A percentile compares a stretch with the other conserved stretches of the same genome.
Evolutionary conservation across 2,113 vertebrate species (phyloP).

Genomic region (Colistium nudipinnis): DNA sequence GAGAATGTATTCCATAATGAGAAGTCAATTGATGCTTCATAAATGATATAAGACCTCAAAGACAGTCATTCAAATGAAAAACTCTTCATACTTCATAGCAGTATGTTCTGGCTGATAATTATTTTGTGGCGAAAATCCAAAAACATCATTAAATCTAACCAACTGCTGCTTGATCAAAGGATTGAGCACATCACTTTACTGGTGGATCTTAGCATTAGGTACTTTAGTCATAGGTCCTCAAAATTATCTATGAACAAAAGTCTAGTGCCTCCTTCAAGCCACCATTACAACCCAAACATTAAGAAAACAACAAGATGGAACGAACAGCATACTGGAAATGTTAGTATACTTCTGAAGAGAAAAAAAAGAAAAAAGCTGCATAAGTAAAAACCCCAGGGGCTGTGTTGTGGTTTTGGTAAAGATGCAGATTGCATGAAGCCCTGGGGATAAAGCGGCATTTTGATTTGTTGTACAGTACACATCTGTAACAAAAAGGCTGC

Average conservation of each 20-base stretch:
- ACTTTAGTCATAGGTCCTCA: background rate
- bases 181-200: background rate
- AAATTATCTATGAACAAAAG: background rate
- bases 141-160: background rate
- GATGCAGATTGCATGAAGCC: background rate
- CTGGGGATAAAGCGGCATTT: background rate
- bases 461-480: background rate
- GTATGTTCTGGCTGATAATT: background rate
- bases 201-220: background rate
- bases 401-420: background rate
- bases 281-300: background rate
- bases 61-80: slow-evolving; percentile 8
- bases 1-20: background rate
- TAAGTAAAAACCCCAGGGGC: background rate
- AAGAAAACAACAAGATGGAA: background rate
- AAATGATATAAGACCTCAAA: slow-evolving; percentile 37
- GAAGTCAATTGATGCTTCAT: slow-evolving; percentile 18
- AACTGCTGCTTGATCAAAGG: background rate
- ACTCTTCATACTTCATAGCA: background rate
- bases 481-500: too few species aligned
- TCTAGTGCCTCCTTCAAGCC: background rate
- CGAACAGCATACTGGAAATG: background rate
- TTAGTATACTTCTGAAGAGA: background rate
- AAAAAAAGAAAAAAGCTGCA: background rate
- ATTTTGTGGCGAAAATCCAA: background rate